Evolutionary conservation across 1,140 invertebrate species (phyloP), one percentile per base, ranked within the genome.

Genomic region (Ctenoplectra terminalis): DNA sequence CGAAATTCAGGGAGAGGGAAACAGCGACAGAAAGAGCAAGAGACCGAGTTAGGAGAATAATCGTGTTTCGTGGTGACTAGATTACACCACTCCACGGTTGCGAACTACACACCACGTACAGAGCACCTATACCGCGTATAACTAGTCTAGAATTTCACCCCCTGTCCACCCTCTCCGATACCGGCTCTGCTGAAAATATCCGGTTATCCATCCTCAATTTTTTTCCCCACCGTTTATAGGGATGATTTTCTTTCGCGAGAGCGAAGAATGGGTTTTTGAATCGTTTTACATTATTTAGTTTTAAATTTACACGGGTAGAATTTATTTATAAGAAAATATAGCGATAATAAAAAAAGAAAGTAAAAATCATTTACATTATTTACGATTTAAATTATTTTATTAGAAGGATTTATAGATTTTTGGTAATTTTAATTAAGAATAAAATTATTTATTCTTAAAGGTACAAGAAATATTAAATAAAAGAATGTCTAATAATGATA

Each of bases 41-140:
- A 79, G 70, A 61, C 73, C 48, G 74, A 87, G 83, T 89, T 88
- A 87, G 81, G 81, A 81, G 84, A 83, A 83, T 90, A 90, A 90
- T 90, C 89, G 79, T 46, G 86, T 90, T 90, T 89, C 86, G 82
- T 79, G 87, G 82, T 90, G 89, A 90, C 89, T 90, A 84, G 86
- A 90, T 90, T 90, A 90, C 84, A 90, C 76, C 82, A 84, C 87
- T 78, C 85, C 80, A 84, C 82, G 82, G 83, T 88, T 88, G 61
- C 82, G 72, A 89, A 64, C 84, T 84, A 83, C 84, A 75, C 54
- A 70, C 82, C 76, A 82, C 87, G 78, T 75, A 81, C 60, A 64
- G 69, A 66, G 76, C 73, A 77, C 82, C 64, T 77, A 61, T 70
- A 85, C 26, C 26, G 50, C 52, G 60, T 77, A 54, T 72, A 79